Evolutionary conservation across 2,113 vertebrate species (phyloP).

Genomic region (Macroglossus sobrinus): DNA sequence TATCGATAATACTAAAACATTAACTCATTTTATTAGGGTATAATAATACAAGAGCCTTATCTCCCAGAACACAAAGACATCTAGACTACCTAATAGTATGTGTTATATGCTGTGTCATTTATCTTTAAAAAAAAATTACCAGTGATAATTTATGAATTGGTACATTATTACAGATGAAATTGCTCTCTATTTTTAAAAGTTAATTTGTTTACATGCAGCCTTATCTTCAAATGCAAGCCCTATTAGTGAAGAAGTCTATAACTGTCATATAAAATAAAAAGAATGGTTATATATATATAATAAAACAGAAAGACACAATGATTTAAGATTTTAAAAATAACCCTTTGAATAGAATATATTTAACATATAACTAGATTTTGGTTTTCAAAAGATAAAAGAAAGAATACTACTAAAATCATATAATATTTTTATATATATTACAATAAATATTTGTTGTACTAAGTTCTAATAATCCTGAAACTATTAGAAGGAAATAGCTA

Average conservation of each 20-base stretch:
- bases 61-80: constrained; percentile 84
- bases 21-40: constrained; percentile 85
- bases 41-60: constrained; percentile 86
- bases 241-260: constrained; percentile 81
- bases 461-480: neutral
- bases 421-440: neutral
- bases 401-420: neutral
- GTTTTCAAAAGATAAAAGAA: neutral
- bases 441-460: constrained; percentile 2
- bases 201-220: constrained; percentile 86
- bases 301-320: constrained; percentile 75
- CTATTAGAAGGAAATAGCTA: neutral
- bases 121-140: constrained; percentile 79
- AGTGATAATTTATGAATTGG: constrained; percentile 84
- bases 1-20: constrained; percentile 88
- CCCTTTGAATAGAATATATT: constrained; percentile 20
- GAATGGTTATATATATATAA: constrained; percentile 76
- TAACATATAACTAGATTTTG: constrained; percentile 8
- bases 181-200: constrained; percentile 84
- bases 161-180: constrained; percentile 84
- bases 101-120: constrained; percentile 83
- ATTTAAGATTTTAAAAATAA: constrained; percentile 74
- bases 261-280: constrained; percentile 79
- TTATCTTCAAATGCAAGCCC: constrained; percentile 86
- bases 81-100: constrained; percentile 82